Evolutionary conservation across 2,113 vertebrate species (phyloP), one percentile per base, ranked within the genome.

Genomic region (Cephalopterus ornatus): DNA sequence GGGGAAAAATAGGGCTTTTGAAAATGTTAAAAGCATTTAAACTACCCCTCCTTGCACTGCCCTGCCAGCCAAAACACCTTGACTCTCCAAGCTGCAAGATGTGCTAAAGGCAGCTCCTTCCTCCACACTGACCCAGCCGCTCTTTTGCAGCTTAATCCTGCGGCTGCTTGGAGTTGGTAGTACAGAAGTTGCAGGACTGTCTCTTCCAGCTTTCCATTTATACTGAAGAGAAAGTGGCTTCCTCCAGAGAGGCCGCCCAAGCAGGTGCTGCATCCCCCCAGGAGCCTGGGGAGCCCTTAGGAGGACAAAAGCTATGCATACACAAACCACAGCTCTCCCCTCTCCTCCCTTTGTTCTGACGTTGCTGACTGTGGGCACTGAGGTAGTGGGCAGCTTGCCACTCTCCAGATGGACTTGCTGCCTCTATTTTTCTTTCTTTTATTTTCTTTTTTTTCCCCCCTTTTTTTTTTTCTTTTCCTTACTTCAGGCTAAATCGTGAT

Each of bases 401-500:
- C 73, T 61, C 83, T 93, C 91, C 92, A 92, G 93, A 96, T 96
- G 96, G 95, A 96, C 95, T 88, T 85, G 32, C 83, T 94, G 76
- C 47, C n/a, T 93, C 52, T 75, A 20, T 41, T 65, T 93, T 77
- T 55, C 1, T n/a, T 14, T 20, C 13, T 21, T 41, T 30, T 42
- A 9, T n/a, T 62, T 71, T 61, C 11, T 71, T 68, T 4, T 24
- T 7, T 17, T 33, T 68, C 28, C 12, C 13, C 16, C 21, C 5
- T 15, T n/a, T 30, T 17, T 26, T n/a, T 35, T 67, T 72, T 59
- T 14, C 1, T 68, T 76, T 94, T 78, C 10, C 58, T 85, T 89
- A 44, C 65, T 88, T 52, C 52, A 84, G 79, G 61, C 52, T 88
- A 88, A 93, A 86, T 61, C 5, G 27, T 46, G 35, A 59, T 85